phyloP scores from a whole-genome alignment of 2,113 vertebrate species.

The Ammodytes marinus region DNA sequence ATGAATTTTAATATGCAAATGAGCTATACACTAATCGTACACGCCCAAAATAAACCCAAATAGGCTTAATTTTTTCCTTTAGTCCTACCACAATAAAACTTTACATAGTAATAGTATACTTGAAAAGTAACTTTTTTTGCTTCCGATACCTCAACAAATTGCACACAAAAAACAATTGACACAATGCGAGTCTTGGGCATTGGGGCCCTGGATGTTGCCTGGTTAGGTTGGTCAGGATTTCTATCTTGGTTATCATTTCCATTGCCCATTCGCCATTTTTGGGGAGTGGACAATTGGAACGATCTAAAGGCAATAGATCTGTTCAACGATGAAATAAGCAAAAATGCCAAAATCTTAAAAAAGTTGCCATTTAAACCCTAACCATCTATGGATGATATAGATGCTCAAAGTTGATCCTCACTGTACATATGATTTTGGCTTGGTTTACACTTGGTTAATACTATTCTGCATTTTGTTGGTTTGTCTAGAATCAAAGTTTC shows the following conservation, averaged over 20 bases:
- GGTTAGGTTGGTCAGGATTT: background rate
- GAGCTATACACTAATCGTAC: too few relatives aligned
- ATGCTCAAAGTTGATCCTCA: background rate
- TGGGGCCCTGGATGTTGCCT: background rate
- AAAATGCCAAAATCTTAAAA: background rate
- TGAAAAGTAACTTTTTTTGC: too few relatives aligned
- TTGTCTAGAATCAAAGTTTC: conserved; percentile 8
- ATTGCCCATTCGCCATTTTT: background rate
- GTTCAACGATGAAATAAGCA: background rate
- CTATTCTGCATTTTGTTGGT: conserved; percentile 4
- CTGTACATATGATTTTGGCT: background rate
- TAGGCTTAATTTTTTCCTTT: too few relatives aligned
- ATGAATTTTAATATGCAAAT: too few relatives aligned
- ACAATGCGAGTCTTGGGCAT: background rate
- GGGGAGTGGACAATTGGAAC: too few relatives aligned
- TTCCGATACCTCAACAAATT: background rate
- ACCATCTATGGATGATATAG: background rate
- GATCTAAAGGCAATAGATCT: too few relatives aligned
- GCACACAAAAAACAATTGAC: background rate
- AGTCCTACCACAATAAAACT: too few relatives aligned
- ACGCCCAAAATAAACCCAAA: too few relatives aligned
- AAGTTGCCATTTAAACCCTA: background rate
- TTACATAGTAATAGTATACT: too few relatives aligned
- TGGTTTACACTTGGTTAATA: background rate
- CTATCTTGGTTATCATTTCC: background rate